Evolutionary conservation across 2,113 vertebrate genomes (phyloP).

Genomic region (Proterorhinus semilunaris): DNA sequence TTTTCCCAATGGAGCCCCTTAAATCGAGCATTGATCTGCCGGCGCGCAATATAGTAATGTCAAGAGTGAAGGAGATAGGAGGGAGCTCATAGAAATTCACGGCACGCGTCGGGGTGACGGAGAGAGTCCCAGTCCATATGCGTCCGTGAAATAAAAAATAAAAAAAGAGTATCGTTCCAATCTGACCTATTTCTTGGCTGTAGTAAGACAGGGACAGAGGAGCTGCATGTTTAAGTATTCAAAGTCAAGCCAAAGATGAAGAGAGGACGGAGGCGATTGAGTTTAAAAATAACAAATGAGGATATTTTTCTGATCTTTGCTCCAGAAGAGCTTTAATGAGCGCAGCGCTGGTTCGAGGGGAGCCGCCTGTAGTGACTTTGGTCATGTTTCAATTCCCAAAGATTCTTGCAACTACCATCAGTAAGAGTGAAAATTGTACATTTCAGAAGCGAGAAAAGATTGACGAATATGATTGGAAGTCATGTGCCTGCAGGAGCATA

Average conservation of each 20-base stretch:
- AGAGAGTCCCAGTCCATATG: slow-evolving; percentile 50
- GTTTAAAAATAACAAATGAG: slow-evolving; percentile 20
- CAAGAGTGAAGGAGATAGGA: slow-evolving; percentile 29
- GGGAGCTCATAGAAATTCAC: slow-evolving; percentile 67
- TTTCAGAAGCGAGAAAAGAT: too few species aligned
- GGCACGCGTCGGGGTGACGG: slow-evolving; percentile 52
- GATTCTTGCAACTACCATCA: background rate
- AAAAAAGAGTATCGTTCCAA: slow-evolving; percentile 32
- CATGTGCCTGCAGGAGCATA: too few species aligned
- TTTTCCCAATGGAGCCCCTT: slow-evolving; percentile 8
- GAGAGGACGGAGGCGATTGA: background rate
- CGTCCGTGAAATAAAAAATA: slow-evolving; percentile 59
- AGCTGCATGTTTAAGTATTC: slow-evolving; percentile 18
- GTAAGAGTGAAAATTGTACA: too few species aligned
- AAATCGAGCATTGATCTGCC: slow-evolving; percentile 48
- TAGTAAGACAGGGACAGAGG: slow-evolving; percentile 4
- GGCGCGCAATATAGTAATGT: slow-evolving; percentile 46
- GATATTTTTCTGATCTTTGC: slow-evolving; percentile 37
- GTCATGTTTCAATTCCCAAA: background rate
- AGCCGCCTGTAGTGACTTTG: slow-evolving; percentile 20
- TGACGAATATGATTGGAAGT: too few species aligned
- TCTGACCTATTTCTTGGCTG: slow-evolving; percentile 36
- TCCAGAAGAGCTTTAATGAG: slow-evolving; percentile 33
- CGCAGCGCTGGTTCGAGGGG: slow-evolving; percentile 9
- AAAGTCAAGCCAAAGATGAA: slow-evolving; percentile 29